Evolutionary conservation across 2,888 invertebrate species (phyloP), one percentile per base, ranked within the genome.

Genomic region (Orthosia cruda): DNA sequence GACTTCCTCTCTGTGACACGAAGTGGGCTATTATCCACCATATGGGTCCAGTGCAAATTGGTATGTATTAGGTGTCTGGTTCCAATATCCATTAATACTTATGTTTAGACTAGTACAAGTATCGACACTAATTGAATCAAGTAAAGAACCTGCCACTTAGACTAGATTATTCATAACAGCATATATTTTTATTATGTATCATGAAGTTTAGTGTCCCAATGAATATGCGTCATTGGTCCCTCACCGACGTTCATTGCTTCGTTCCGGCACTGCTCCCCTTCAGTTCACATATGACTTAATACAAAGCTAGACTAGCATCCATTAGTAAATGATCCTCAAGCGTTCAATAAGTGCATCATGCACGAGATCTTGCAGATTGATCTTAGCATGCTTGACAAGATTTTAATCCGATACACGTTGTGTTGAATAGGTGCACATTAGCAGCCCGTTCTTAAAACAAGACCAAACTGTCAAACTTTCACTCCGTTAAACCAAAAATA

Each of bases 191-290:
- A 74, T 23, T 66, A 62, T 54, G 63, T 45, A 15, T n/a, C 55
- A 54, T 72, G 18, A 45, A 45, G 55, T 65, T 72, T 66, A 75
- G 11, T 45, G 50, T 12, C 49, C 57, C 40, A 79, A 86, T 79
- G 66, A 57, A 73, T 75, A 55, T 68, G 87, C 85, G 77, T 78
- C 66, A 72, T 64, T 68, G 32, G 66, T 58, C 61, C 62, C 54
- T 71, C 69, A 45, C 47, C 18, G 20, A n/a, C 18, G 49, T 16
- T 87, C 73, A 87, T 87, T 83, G 77, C 68, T 52, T 64, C 18
- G 79, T 84, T 87, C 87, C 87, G 82, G 81, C 68, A 66, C 63
- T 45, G 49, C 50, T 83, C 81, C 87, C 85, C 82, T 67, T 54
- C 23, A 52, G 68, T 80, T 82, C 81, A 63, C 77, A 77, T 64